Conservation (phyloP, 2,888 invertebrate genomes). For the Drosophila koepferae region DNA sequence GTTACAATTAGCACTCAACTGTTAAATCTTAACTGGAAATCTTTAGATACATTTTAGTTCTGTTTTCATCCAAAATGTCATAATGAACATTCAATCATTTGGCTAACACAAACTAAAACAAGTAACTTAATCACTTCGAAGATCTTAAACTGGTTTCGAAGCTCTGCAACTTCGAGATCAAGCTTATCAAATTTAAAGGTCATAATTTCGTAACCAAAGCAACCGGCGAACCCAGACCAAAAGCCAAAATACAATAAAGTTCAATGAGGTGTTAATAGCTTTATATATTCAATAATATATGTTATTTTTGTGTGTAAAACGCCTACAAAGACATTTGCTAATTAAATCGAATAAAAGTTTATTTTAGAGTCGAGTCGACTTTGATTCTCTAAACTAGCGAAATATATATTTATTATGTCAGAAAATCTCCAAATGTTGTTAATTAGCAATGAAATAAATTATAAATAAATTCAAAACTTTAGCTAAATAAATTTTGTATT, state of each 20-base stretch:
- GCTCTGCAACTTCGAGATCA: conserved; percentile 33
- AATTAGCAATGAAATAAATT: background rate
- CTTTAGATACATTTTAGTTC: background rate
- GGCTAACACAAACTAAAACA: conserved; percentile 11
- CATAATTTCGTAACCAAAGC: conserved; percentile 52
- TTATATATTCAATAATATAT: background rate
- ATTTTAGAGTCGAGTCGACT: conserved; percentile 9
- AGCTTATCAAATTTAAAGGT: conserved; percentile 54
- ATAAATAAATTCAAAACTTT: background rate
- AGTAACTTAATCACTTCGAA: background rate
- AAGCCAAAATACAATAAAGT: background rate
- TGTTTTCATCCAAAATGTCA: background rate
- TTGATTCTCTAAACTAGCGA: background rate
- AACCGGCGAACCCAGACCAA: conserved; percentile 19
- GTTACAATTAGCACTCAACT: background rate
- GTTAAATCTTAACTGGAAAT: background rate
- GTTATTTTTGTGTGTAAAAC: background rate
- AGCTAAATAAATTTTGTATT: background rate
- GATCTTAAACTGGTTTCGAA: conserved; percentile 41
- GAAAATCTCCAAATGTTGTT: background rate
- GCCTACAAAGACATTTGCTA: conserved; percentile 5
- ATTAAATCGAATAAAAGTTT: conserved; percentile 14
- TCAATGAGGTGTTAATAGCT: conserved; percentile 45
- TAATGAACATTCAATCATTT: background rate
- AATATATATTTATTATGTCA: background rate